These are phyloP conservation scores for Pterocles gutturalis DNA, from an alignment of 2,113 vertebrate species.

Conservation along the genomic window DNA sequence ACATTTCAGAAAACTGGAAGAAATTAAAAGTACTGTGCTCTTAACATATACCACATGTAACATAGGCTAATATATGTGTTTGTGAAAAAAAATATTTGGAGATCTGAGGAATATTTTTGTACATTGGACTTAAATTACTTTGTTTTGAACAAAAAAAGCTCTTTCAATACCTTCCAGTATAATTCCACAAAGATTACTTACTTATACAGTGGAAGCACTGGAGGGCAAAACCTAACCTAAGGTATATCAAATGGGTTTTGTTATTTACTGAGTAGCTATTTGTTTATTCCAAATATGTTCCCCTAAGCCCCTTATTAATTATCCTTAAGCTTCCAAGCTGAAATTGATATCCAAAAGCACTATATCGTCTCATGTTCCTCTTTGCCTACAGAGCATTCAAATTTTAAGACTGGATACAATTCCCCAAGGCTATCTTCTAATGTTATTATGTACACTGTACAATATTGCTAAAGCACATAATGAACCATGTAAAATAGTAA, in stretches of 20 bases:
- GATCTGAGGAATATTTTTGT: neutral
- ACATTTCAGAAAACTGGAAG: neutral
- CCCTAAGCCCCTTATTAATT: constrained; percentile 63
- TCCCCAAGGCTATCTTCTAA: neutral
- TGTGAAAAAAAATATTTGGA: neutral
- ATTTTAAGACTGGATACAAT: constrained; percentile 19
- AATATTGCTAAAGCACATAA: constrained; percentile 47
- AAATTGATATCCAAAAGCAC: neutral
- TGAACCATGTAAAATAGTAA: constrained; percentile 46
- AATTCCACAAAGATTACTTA: constrained; percentile 34
- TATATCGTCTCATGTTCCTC: constrained; percentile 8
- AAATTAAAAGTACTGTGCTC: neutral
- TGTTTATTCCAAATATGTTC: constrained; percentile 36
- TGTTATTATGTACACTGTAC: constrained; percentile 31
- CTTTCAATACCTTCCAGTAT: neutral
- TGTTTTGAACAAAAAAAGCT: neutral
- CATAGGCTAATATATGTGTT: neutral
- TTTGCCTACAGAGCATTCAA: neutral
- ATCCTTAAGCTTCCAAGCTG: constrained; percentile 41
- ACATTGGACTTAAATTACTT: constrained; percentile 12
- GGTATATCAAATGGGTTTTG: neutral
- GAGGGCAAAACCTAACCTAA: constrained; percentile 1
- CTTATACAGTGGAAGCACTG: neutral
- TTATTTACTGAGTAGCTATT: constrained; percentile 52
- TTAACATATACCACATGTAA: neutral